Conservation (phyloP, 2,797 vertebrate species). For the Gymnopithys bicolor region DNA sequence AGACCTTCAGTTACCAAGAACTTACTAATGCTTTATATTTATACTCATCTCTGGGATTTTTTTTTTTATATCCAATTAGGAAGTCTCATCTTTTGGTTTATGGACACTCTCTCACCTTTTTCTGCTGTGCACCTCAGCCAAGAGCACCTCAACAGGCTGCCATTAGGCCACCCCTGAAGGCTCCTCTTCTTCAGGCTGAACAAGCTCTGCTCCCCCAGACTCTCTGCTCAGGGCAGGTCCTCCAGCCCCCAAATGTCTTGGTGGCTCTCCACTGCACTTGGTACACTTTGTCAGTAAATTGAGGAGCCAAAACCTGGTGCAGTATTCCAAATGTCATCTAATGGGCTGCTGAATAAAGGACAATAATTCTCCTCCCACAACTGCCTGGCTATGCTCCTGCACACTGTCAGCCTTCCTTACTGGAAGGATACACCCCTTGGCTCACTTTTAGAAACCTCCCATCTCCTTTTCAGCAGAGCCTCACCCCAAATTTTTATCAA, state of each 20-base stretch:
- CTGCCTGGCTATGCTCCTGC: not conserved
- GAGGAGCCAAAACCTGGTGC: not conserved
- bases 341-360: not conserved
- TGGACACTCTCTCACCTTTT: not conserved
- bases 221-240: not conserved
- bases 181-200: not conserved
- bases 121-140: not conserved
- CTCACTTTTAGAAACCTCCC: not conserved
- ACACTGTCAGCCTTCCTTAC: not conserved
- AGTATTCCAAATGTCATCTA: not conserved
- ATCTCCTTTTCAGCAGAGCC: not conserved
- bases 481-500: not conserved
- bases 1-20: conserved; percentile 8
- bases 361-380: not conserved
- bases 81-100: not conserved
- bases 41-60: not conserved
- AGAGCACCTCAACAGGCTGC: not conserved
- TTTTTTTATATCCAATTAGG: not conserved
- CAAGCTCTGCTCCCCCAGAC: not conserved
- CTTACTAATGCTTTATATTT: not conserved
- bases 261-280: not conserved
- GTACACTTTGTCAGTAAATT: not conserved
- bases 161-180: not conserved
- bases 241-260: not conserved
- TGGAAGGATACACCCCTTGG: not conserved